Evolutionary conservation across 2,797 vertebrate species (phyloP).

Genomic region (Poecilia gillii): DNA sequence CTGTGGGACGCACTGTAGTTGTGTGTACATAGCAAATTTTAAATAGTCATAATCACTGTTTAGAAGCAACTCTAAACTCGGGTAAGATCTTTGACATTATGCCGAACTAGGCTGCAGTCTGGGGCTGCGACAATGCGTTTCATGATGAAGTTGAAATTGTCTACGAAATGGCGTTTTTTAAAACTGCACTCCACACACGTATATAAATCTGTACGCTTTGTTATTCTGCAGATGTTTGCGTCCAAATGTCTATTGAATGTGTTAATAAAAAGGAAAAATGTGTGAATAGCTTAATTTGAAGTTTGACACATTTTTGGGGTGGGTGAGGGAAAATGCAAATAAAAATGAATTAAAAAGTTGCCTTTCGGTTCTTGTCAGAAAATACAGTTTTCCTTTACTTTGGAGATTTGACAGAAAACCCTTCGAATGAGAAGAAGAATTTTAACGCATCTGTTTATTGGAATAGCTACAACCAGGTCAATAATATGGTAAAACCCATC

Average conservation of each 20-base stretch:
- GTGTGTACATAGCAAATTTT: neutral
- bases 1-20: neutral
- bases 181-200: neutral
- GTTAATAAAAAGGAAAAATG: neutral
- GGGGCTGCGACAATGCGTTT: neutral
- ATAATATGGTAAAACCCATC: conserved; percentile 43
- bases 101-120: neutral
- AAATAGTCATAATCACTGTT: neutral
- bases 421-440: neutral
- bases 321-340: neutral
- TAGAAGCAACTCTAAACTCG: neutral
- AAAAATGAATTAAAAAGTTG: conserved; percentile 9
- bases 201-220: neutral
- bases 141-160: neutral
- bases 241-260: neutral
- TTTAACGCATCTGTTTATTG: neutral
- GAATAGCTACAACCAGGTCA: conserved; percentile 1
- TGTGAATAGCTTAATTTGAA: neutral
- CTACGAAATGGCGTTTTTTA: neutral
- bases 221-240: neutral
- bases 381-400: conserved; percentile 3
- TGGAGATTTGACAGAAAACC: conserved; percentile 20
- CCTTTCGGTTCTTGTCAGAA: neutral
- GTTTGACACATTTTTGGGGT: neutral
- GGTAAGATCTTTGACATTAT: neutral